phyloP scores from a whole-genome alignment of 1,140 invertebrate genomes.

The Capitella teleta region DNA sequence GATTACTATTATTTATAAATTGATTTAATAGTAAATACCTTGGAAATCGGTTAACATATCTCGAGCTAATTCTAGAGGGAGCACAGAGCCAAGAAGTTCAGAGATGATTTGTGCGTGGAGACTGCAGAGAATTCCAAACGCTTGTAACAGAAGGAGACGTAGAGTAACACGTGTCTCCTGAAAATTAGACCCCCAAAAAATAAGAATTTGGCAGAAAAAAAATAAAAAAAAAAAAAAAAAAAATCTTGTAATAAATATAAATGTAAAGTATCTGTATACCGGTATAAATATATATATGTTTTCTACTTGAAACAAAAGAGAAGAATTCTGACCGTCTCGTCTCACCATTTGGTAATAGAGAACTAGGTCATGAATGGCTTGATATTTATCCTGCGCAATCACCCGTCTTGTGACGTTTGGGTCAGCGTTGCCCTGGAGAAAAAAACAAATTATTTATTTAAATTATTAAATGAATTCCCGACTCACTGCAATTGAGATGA shows the following conservation, averaged over 20 bases:
- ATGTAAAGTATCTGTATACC: no score
- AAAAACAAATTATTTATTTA: conserved; percentile 4
- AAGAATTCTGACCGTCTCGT: no score
- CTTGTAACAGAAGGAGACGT: conserved; percentile 64
- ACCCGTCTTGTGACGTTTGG: conserved; percentile 28
- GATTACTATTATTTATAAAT: no score
- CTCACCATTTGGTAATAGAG: conserved; percentile 81
- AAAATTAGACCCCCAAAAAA: no score
- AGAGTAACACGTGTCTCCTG: conserved; percentile 65
- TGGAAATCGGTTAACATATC: conserved; percentile 25
- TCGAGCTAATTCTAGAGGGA: conserved; percentile 75
- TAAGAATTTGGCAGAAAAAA: no score
- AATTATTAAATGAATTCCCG: neutral
- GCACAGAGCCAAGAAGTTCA: conserved; percentile 69
- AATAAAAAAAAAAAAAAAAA: no score
- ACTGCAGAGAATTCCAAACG: conserved; percentile 74
- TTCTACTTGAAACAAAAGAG: no score
- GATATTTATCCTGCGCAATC: conserved; percentile 33
- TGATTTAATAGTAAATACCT: neutral
- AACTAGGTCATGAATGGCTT: conserved; percentile 50
- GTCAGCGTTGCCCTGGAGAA: conserved; percentile 36
- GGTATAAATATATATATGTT: no score
- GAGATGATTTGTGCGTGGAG: conserved; percentile 65
- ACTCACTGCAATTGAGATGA: conserved; percentile 72
- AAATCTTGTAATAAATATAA: no score